Evolutionary conservation across 2,797 vertebrate species (phyloP).

Genomic region (Pseudochromis fuscus): DNA sequence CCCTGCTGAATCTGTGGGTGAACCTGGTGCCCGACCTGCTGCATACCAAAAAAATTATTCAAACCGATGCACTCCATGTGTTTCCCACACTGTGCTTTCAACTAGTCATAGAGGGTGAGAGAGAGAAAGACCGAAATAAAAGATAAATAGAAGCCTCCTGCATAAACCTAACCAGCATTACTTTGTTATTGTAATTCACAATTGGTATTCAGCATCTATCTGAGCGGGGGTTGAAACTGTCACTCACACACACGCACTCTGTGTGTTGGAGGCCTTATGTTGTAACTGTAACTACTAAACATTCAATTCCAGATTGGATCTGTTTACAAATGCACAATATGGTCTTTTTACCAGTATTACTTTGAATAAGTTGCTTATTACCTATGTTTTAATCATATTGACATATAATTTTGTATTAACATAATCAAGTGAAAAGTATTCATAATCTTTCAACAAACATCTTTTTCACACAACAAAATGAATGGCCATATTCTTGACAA

Average conservation of each 20-base stretch:
- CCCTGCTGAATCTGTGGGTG: constrained; percentile 10
- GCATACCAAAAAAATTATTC: constrained; percentile 14
- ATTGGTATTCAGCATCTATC: not conserved
- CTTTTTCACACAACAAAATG: not conserved
- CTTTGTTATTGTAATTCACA: constrained; percentile 3
- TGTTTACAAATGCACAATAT: not conserved
- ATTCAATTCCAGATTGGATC: not conserved
- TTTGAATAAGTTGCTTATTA: not conserved
- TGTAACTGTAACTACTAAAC: too few species aligned
- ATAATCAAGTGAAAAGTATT: too few species aligned
- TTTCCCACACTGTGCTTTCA: constrained; percentile 9
- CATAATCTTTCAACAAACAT: not conserved
- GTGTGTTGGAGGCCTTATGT: not conserved
- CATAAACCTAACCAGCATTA: not conserved
- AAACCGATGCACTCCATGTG: not conserved
- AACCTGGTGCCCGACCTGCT: constrained; percentile 11
- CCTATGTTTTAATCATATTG: not conserved
- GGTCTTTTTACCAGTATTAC: not conserved
- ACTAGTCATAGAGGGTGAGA: not conserved
- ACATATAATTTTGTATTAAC: not conserved
- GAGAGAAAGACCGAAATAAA: not conserved
- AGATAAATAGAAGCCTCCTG: not conserved
- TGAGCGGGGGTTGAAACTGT: not conserved
- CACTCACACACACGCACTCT: not conserved
- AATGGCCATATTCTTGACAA: not conserved